Base-by-base conservation (phyloP, 2,113 vertebrate genomes). In the Mystacornis crossleyi region DNA sequence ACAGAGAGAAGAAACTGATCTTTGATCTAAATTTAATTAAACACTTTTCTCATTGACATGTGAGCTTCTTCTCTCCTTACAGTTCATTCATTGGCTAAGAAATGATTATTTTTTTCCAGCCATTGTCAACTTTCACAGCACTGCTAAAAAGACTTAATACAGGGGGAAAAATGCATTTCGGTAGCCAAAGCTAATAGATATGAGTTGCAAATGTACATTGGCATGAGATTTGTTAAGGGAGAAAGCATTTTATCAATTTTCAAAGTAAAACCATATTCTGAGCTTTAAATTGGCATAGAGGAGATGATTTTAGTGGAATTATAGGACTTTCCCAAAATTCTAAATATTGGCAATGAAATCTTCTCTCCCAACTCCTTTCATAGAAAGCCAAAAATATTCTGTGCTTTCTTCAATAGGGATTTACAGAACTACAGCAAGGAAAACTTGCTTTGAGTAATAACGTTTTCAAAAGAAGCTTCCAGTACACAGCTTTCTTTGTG, bases 11-110 rank as follows among this genome's bases (percentile, higher is more conserved):
- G 57, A 93, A 95, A 81, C 48, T 67, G 17, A 81, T 86, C 85
- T 92, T 96, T 96, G 72, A 85, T 90, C 86, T 91, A 75, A 93
- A 90, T 72, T 60, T 91, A 94, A 94, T 93, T 92, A 89, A 95
- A 79, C 65, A 53, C 60, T 81, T 81, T 86, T 85, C 38, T 83
- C 79, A 81, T 71, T 91, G 66, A 58, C 40, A 36, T n/a, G 7
- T 3, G 1, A 82, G 29, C 21, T 85, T 31, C 45, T 55, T 78
- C n/a, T 62, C 83, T 93, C 62, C 13, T 62, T 85, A 48, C 43
- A 94, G 62, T 73, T 89, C 70, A 65, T 57, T 85, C 58, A 47
- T 54, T 79, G 64, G 15, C 43, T 94, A 70, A 74, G 40, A 90
- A 90, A 69, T 45, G 0, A 28, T 62, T 43, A 14, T 12, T 64